phyloP scores from a whole-genome alignment of 1,140 invertebrate species.

The Zaprionus ornatus region DNA sequence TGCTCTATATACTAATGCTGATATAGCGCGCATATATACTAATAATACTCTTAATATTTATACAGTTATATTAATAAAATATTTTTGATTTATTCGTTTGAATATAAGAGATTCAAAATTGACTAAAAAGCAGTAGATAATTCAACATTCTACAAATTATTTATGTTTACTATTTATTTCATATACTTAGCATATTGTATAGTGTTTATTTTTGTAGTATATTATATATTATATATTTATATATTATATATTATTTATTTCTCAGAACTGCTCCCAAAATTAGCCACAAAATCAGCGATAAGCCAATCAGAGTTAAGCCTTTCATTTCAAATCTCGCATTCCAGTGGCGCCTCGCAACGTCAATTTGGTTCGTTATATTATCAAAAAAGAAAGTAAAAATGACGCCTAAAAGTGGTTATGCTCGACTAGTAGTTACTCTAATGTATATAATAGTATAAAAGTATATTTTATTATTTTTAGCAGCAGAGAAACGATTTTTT shows the following conservation, averaged over 20 bases:
- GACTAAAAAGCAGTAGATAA: rapidly evolving
- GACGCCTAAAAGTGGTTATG: neutral
- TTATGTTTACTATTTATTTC: no score
- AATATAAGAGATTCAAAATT: no score
- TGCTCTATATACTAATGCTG: neutral
- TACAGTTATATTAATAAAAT: no score
- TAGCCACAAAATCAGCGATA: conserved; percentile 15
- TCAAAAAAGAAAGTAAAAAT: conserved; percentile 6
- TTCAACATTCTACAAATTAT: no score
- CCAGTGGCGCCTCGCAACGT: conserved; percentile 4
- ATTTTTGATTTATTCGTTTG: no score
- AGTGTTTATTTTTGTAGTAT: neutral
- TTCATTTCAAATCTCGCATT: conserved; percentile 28
- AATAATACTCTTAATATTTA: no score
- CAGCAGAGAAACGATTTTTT: neutral
- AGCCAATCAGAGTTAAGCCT: conserved; percentile 42
- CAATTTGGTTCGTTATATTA: conserved; percentile 29
- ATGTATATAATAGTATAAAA: no score
- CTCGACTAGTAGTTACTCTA: neutral
- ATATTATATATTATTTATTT: neutral
- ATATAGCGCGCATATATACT: no score
- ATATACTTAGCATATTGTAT: neutral
- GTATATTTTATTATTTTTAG: neutral
- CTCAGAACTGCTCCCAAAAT: conserved; percentile 4
- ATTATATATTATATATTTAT: neutral